Percentiles rank a stretch among this genome's conserved stretches.
Conservation (phyloP, 1,140 invertebrate species). For the Drosophila arizonae region DNA sequence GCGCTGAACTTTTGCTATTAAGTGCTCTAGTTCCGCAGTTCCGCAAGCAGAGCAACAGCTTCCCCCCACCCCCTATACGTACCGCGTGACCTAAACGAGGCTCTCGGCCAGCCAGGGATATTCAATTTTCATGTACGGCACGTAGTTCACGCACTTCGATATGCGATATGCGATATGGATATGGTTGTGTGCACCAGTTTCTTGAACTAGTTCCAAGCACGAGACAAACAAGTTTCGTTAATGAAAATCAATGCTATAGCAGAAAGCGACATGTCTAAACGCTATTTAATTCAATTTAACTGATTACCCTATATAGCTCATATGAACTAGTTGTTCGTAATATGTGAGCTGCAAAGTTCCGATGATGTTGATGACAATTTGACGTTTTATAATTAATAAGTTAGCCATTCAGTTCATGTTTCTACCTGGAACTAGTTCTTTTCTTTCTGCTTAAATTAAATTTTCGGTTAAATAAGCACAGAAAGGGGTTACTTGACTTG, state of each 20-base stretch:
- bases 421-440: neutral
- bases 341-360: neutral
- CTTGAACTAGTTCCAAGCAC: neutral
- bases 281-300: neutral
- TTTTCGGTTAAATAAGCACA: too few relatives aligned
- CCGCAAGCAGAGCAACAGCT: conserved; percentile 24
- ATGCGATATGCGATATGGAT: neutral
- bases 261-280: neutral
- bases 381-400: too few relatives aligned
- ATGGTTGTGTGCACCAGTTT: neutral
- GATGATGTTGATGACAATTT: too few relatives aligned
- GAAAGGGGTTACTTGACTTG: too few relatives aligned
- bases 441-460: too few relatives aligned
- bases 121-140: conserved; percentile 39
- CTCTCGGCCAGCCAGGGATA: conserved; percentile 12
- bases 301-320: neutral
- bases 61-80: neutral
- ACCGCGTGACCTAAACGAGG: too few relatives aligned
- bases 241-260: neutral
- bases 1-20: conserved; percentile 43
- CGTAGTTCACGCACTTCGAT: conserved; percentile 19
- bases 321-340: neutral
- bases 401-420: neutral
- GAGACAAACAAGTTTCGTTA: neutral
- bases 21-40: conserved; percentile 37